These are phyloP conservation scores for Cepaea hortensis DNA, from an alignment of 2,888 invertebrate species.

Conservation along the genomic window DNA sequence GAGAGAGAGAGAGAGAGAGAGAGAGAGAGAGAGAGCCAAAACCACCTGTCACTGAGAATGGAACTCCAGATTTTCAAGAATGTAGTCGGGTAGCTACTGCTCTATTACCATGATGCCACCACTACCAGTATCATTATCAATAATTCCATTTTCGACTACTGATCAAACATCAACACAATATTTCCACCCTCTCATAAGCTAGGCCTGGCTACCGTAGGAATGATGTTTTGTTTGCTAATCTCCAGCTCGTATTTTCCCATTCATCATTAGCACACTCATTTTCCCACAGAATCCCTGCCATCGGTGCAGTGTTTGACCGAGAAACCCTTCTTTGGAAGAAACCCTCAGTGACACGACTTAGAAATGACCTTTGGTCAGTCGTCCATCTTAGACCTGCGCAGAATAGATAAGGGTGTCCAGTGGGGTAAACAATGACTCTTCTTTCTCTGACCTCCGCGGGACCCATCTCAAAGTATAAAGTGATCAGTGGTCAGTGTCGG, in stretches of 20 bases:
- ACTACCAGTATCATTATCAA: background rate
- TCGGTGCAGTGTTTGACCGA: background rate
- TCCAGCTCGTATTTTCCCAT: conserved; percentile 18
- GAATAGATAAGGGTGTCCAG: conserved; percentile 41
- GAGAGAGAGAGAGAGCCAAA: too few relatives aligned
- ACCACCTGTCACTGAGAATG: too few relatives aligned
- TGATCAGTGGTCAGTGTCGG: conserved; percentile 38
- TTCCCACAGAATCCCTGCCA: background rate
- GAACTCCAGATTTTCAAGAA: too few relatives aligned
- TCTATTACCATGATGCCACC: background rate
- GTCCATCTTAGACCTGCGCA: conserved; percentile 32
- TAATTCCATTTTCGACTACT: background rate
- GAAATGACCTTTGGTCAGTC: conserved; percentile 40
- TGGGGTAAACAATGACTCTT: conserved; percentile 28
- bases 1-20: too few relatives aligned
- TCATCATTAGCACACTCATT: conserved; percentile 3
- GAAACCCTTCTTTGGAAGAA: background rate
- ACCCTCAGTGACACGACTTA: conserved; percentile 28
- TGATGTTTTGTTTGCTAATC: conserved; percentile 10
- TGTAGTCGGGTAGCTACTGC: too few relatives aligned
- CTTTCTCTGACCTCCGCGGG: conserved; percentile 18
- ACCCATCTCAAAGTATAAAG: conserved; percentile 33
- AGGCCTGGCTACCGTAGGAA: background rate
- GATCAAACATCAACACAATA: background rate
- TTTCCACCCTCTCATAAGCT: background rate